Base-by-base conservation (phyloP, 2,113 vertebrate genomes). In the Hypanus sabinus region DNA sequence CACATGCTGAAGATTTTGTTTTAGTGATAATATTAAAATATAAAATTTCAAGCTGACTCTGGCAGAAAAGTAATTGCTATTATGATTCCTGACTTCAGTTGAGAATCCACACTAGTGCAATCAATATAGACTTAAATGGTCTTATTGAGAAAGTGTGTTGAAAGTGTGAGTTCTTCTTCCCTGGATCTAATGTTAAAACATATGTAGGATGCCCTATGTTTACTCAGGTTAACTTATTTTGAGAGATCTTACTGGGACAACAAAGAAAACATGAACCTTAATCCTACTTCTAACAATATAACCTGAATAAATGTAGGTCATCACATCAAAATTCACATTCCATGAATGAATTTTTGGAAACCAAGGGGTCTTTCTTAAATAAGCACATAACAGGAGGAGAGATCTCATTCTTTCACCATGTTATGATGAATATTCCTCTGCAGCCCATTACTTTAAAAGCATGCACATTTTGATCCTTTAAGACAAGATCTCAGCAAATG, bases 51-150 rank as follows among this genome's bases (percentile, higher is more conserved):
- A 62, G 24, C n/a, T 60, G 38, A 68, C 24, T n/a, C 65, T 90
- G 83, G 60, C 83, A 88, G 60, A 87, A 46, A 60, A n/a, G 27
- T 88, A 88, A 88, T 90, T 65, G n/a, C 85, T 10, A 18, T 62
- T 88, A 60, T 6, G 6, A 90, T 5, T 65, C 12, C 60, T 65
- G 60, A 68, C 30, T 90, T 90, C 60, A 65, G 60, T n/a, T 4
- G 57, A 90, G 30, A 12, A 10, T 57, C 5, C 5, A 36, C 60
- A 65, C 30, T 14, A 33, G 16, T 90, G n/a, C 85, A 62, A 30
- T n/a, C 4, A 65, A 12, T 5, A 14, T 6, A 65, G 6, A 65
- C 33, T 90, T 14, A 36, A 9, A 5, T 7, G 1, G 55, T 46
- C 81, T 57, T 85, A 85, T 55, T 85, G 55, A 27, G 27, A 24